Evolutionary conservation across 1,140 invertebrate genomes (phyloP), one percentile per base, ranked within the genome.

Genomic region (Drosophila melanica): DNA sequence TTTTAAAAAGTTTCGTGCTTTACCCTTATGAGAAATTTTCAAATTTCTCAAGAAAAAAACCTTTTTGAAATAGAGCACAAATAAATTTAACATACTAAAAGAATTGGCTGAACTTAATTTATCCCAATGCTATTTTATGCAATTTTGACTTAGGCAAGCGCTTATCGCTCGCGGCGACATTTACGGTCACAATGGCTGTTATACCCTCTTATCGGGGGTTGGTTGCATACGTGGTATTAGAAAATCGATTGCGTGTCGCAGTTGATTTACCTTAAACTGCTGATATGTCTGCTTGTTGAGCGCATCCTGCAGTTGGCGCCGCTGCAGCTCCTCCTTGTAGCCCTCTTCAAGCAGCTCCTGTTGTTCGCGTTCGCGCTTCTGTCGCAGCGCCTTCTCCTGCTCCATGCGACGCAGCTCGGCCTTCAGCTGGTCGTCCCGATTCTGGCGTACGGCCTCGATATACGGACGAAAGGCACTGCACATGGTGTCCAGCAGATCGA

Each of bases 261-360:
- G 10, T 54, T 47, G n/a, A 30, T n/a, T 35, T 70, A 92, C 90
- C 90, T 95, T 95, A 91, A 99, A 99, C 92, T 99, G 98, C 65
- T 95, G 94, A 92, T 96, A 98, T 0, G 98, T 99, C 93, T 99
- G 98, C 82, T 97, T 96, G 93, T 99, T 99, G 7, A 99, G 93
- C 11, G 98, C 98, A 91, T 99, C 97, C 93, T 99, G 97, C 86
- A 99, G 97, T 91, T 97, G 96, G 86, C 96, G 93, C 81, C 94
- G 93, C 90, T 93, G 93, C 78, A 95, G 94, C 71, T 95, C 95
- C 86, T 96, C 95, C 33, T 93, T 74, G 76, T 93, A 93, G 75
- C 93, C 93, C 77, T 94, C 92, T 67, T 93, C 93, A 18, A 93
- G 92, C 59, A 94, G 92, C 81, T 95, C 92, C 93, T 94, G 81